A percentile compares a stretch with the other conserved stretches of the same genome.
These are phyloP conservation scores for Pristis pectinata DNA, from an alignment of 2,797 vertebrate species.

Conservation along the genomic window DNA sequence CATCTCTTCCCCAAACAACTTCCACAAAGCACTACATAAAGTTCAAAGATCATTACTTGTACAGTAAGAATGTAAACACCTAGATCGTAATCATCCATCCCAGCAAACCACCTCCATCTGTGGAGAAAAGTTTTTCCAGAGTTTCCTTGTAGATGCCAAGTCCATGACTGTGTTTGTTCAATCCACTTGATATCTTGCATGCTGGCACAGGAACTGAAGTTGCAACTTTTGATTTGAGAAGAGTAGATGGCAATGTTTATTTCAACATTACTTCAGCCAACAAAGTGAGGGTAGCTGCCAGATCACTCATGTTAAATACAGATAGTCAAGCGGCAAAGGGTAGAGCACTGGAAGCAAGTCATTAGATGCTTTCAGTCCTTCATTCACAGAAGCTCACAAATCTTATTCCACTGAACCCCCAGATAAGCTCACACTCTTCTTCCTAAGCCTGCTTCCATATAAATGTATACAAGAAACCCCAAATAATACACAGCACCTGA, in stretches of 20 bases:
- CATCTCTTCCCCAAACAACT: background rate
- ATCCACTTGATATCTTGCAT: background rate
- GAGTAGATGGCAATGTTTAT: background rate
- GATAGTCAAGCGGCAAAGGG: too few species aligned
- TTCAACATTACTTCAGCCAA: background rate
- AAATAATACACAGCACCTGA: too few species aligned
- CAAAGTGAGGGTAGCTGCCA: background rate
- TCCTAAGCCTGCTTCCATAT: too few species aligned
- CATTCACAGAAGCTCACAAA: too few species aligned
- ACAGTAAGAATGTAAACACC: background rate
- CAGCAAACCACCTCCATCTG: constrained; percentile 1
- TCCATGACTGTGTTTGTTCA: background rate
- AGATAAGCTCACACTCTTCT: too few species aligned
- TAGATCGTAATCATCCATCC: background rate
- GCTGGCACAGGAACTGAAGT: background rate
- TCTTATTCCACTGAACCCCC: too few species aligned
- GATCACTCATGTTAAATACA: too few species aligned
- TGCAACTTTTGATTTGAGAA: background rate
- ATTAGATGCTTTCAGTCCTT: too few species aligned
- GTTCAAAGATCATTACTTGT: background rate
- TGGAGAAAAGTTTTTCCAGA: background rate
- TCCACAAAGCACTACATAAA: background rate
- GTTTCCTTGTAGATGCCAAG: background rate
- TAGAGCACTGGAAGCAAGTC: too few species aligned
- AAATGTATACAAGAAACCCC: too few species aligned